Evolutionary conservation across 2,888 invertebrate genomes (phyloP).

Genomic region (Macropis europaea): DNA sequence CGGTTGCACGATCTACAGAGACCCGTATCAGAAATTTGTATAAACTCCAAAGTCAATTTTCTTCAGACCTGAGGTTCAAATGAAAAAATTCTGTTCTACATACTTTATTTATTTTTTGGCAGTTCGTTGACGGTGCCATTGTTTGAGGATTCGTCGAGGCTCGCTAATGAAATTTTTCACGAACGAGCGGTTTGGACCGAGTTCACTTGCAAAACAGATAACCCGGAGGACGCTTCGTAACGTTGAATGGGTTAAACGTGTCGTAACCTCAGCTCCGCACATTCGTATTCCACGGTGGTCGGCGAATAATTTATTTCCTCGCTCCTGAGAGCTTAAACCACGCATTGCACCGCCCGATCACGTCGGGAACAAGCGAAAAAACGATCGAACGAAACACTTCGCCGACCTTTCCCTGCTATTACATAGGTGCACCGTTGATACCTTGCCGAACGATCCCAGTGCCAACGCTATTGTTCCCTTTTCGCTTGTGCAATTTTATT

Average conservation of each 20-base stretch:
- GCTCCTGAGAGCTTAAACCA: constrained; percentile 37
- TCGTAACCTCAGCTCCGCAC: constrained; percentile 34
- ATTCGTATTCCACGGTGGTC: constrained; percentile 50
- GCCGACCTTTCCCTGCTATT: constrained; percentile 8
- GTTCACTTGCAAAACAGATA: constrained; percentile 1
- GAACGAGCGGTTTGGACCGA: no score
- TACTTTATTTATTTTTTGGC: no score
- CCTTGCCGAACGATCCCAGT: no score
- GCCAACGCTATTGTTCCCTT: no score
- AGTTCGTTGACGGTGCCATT: no score
- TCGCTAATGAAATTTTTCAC: neutral
- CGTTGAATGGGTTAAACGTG: constrained; percentile 41
- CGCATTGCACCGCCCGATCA: constrained; percentile 48
- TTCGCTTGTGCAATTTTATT: no score
- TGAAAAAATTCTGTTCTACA: no score
- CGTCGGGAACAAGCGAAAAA: constrained; percentile 48
- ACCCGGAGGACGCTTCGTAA: constrained; percentile 1
- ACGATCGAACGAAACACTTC: constrained; percentile 42
- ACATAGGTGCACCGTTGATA: constrained; percentile 2
- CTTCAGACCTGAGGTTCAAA: no score
- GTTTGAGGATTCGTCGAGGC: no score
- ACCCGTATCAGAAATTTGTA: no score
- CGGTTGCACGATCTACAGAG: no score
- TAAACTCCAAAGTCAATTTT: no score
- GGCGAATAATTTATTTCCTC: constrained; percentile 53